These are phyloP conservation scores for Theonella swinhoei DNA, from an alignment of 37 sponge, comb jelly and placozoan genomes.

Conservation along the genomic window DNA sequence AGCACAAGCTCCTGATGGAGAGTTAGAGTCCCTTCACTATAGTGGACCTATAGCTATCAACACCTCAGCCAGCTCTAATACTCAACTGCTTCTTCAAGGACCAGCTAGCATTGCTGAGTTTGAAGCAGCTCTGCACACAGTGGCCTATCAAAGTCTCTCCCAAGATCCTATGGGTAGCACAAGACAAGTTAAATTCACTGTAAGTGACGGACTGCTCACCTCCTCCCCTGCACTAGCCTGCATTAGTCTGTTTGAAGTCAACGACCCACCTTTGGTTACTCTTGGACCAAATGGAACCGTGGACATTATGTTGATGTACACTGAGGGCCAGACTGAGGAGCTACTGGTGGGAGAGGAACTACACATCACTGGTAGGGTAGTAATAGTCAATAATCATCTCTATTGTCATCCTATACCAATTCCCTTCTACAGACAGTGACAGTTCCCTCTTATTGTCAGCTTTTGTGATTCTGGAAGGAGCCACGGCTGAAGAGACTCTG, in stretches of 20 bases:
- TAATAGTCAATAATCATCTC: neutral
- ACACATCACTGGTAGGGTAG: constrained; percentile 42
- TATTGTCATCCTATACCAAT: neutral
- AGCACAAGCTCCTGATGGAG: constrained; percentile 14
- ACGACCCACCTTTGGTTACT: constrained; percentile 39
- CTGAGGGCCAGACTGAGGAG: constrained; percentile 48
- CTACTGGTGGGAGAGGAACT: constrained; percentile 29
- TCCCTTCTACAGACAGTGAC: too few species aligned
- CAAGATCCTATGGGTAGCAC: neutral
- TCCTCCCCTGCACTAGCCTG: constrained; percentile 25
- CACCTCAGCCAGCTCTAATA: neutral
- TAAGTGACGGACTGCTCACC: constrained; percentile 67
- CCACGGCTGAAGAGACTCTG: neutral
- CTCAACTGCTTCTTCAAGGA: constrained; percentile 24
- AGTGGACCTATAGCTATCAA: neutral
- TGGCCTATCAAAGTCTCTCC: constrained; percentile 30
- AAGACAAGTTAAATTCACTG: constrained; percentile 35
- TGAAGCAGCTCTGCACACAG: constrained; percentile 34
- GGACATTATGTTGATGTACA: constrained; percentile 58
- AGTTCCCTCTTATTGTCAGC: constrained; percentile 43
- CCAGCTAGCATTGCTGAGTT: constrained; percentile 28
- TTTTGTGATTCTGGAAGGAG: neutral
- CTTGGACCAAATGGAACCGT: constrained; percentile 40
- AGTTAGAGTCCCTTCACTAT: constrained; percentile 9
- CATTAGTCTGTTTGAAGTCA: constrained; percentile 17